Conservation (phyloP, 2,113 vertebrate genomes). For the Ovibos moschatus region DNA sequence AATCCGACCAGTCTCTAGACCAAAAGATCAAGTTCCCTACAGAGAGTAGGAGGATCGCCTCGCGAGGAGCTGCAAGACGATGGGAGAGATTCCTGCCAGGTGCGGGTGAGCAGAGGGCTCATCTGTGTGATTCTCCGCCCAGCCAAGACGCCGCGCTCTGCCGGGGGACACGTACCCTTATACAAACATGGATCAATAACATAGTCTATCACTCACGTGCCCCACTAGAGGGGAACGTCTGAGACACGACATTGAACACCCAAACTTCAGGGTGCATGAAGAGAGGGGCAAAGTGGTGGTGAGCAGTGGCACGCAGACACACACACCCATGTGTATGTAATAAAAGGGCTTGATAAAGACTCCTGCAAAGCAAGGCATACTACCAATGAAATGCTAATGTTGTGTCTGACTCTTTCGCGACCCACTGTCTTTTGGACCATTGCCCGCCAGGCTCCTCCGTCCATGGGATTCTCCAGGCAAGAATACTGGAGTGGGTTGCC, state of each 20-base stretch:
- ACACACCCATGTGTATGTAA: rapidly evolving
- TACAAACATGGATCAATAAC: too few species aligned
- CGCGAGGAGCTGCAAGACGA: rapidly evolving
- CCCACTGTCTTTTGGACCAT: not conserved
- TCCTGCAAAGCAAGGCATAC: not conserved
- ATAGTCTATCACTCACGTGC: not conserved
- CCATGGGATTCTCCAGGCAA: not conserved
- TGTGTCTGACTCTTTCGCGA: not conserved
- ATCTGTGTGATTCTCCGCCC: not conserved
- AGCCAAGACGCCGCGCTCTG: not conserved
- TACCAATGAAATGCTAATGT: not conserved
- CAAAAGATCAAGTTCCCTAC: not conserved
- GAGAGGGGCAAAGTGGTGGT: not conserved
- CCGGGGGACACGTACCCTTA: rapidly evolving
- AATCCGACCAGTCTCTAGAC: not conserved
- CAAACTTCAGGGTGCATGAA: not conserved
- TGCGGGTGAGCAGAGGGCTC: not conserved
- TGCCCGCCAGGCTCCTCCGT: not conserved
- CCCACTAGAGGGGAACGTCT: not conserved
- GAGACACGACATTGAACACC: not conserved
- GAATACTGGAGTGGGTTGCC: not conserved
- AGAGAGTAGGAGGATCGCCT: not conserved
- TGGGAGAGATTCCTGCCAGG: not conserved
- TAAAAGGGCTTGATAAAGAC: not conserved
- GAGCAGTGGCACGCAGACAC: not conserved